Evolutionary conservation across 2,797 vertebrate genomes (phyloP).

Genomic region (Poeciliopsis paucimaculata): DNA sequence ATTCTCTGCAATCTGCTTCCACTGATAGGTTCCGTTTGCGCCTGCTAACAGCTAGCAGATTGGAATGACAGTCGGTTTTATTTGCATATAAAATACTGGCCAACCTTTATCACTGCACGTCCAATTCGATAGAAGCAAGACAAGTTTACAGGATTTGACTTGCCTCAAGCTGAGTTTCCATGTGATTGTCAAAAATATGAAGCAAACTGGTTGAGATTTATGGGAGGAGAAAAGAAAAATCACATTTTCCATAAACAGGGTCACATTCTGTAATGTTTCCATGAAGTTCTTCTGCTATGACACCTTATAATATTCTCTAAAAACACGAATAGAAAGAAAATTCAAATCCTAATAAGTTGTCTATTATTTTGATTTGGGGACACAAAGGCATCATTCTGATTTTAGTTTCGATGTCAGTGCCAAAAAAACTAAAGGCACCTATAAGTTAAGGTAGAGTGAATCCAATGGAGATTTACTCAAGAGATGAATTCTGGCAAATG

Average conservation of each 20-base stretch:
- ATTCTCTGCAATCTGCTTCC: constrained; percentile 37
- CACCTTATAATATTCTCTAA: neutral
- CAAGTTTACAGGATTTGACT: neutral
- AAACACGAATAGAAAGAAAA: neutral
- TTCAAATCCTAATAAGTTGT: neutral
- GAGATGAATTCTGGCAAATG: no score
- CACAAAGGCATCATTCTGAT: neutral
- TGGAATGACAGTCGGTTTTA: constrained; percentile 18
- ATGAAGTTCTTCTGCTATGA: neutral
- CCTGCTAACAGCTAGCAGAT: constrained; percentile 13
- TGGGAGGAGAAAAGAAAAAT: neutral
- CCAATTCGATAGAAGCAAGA: neutral
- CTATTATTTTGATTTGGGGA: neutral
- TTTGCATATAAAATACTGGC: constrained; percentile 12
- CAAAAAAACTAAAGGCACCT: neutral
- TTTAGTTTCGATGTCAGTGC: neutral
- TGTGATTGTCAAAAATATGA: constrained; percentile 4
- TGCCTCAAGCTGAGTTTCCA: neutral
- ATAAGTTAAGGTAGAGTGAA: neutral
- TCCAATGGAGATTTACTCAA: neutral
- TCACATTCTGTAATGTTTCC: neutral
- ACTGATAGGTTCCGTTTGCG: constrained; percentile 21
- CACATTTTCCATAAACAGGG: neutral
- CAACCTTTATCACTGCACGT: constrained; percentile 14
- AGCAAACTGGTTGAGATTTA: neutral